Percentiles rank a stretch among this genome's conserved stretches.
Evolutionary conservation across 2,797 vertebrate genomes (phyloP).

Genomic region (Chromis chromis): DNA sequence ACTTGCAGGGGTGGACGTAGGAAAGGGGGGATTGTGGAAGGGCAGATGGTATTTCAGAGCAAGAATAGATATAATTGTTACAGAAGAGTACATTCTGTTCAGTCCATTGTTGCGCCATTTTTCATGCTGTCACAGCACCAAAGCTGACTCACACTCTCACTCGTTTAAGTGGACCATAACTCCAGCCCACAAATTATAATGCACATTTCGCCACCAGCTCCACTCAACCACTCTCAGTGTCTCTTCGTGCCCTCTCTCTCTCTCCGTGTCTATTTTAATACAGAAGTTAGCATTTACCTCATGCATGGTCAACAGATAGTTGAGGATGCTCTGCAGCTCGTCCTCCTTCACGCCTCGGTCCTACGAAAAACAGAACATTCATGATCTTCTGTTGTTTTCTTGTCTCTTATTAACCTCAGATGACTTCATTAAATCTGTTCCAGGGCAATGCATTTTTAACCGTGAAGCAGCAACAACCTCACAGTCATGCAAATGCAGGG

Average conservation of each 20-base stretch:
- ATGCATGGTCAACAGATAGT: conserved; percentile 98
- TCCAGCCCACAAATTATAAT: conserved; percentile 67
- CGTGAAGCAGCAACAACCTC: background rate
- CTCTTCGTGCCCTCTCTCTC: background rate
- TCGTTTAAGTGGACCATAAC: conserved; percentile 72
- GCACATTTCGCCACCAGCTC: conserved; percentile 62
- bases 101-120: conserved; percentile 69
- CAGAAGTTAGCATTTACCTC: conserved; percentile 85
- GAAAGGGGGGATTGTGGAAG: conserved; percentile 24
- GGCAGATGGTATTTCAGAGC: conserved; percentile 61
- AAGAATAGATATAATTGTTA: conserved; percentile 73
- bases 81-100: conserved; percentile 76
- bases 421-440: conserved; percentile 37
- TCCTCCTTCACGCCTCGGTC: conserved; percentile 99
- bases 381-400: background rate
- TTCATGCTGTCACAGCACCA: conserved; percentile 64
- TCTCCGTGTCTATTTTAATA: conserved; percentile 14
- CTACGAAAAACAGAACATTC: conserved; percentile 71
- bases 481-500: conserved; percentile 18
- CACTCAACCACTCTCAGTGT: conserved; percentile 28
- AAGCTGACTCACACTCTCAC: conserved; percentile 73
- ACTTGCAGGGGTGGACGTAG: conserved; percentile 29
- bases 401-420: conserved; percentile 40
- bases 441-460: conserved; percentile 20
- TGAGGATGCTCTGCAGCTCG: conserved; percentile 98